Evolutionary conservation across 2,113 vertebrate species (phyloP).

Genomic region (Calyptomena viridis): DNA sequence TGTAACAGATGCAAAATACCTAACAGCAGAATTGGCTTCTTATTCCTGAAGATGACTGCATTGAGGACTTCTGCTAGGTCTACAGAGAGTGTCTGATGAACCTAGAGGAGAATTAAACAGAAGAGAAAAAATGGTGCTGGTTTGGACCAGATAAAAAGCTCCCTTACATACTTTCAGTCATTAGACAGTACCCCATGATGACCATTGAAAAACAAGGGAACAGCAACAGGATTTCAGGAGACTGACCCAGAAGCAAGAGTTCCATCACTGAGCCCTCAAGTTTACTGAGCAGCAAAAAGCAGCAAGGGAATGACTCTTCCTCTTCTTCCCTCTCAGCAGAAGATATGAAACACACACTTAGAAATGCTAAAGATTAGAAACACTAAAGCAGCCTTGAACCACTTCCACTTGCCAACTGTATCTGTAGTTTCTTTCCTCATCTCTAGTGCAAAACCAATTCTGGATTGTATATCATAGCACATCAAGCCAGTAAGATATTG

Average conservation of each 20-base stretch:
- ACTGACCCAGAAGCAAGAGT: not conserved
- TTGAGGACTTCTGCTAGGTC: conserved; percentile 81
- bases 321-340: not conserved
- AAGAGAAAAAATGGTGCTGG: not conserved
- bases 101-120: conserved; percentile 66
- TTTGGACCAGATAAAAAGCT: not conserved
- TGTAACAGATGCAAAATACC: conserved; percentile 72
- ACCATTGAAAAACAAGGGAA: not conserved
- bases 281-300: not conserved
- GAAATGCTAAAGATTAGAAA: not conserved
- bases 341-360: not conserved
- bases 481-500: not conserved
- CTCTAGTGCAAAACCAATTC: not conserved
- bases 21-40: conserved; percentile 78
- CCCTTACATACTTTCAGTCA: not conserved
- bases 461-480: not conserved
- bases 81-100: conserved; percentile 82
- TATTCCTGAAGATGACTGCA: conserved; percentile 78
- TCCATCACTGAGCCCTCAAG: not conserved
- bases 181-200: not conserved
- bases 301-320: not conserved
- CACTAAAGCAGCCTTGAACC: not conserved
- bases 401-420: not conserved
- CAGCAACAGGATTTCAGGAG: not conserved
- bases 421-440: not conserved